Evolutionary conservation across 2,113 vertebrate species (phyloP), one percentile per base, ranked within the genome.

Genomic region (Nicator chloris): DNA sequence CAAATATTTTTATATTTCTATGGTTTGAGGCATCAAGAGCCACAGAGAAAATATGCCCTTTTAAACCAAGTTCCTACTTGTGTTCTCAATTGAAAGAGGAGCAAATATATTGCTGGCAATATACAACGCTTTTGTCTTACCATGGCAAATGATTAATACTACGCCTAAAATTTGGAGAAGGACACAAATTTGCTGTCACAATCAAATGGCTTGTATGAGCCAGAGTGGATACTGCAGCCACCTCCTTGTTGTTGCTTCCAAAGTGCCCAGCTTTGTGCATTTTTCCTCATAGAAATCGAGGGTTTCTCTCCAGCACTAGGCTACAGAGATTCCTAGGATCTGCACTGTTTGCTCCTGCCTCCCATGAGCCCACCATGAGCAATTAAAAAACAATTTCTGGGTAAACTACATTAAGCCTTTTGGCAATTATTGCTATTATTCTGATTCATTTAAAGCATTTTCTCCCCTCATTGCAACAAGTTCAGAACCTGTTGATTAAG

Each of bases 1-100:
- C 86, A 95, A 96, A 92, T 90, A 96, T 96, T 97, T 96, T 90
- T 82, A 75, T 96, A 95, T 81, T 94, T 95, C 88, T 92, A 83
- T 90, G 91, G 92, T 95, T 94, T 88, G 92, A 96, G 91, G 92
- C 96, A 94, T 92, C 91, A 94, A 92, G 80, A 94, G 86, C 91
- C 92, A 90, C 82, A 88, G 91, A 94, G 96, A 81, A 95, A 96
- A 96, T 63, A 90, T 83, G 92, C 76, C 92, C 60, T 96, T 93
- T 94, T 83, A 70, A 83, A 96, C 95, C 92, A 93, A 94, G 91
- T 95, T 96, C 80, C 49, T 93, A 81, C 92, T 94, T 93, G 86
- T 94, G 91, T 75, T 94, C 94, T 75, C 82, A 86, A 60, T 50
- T 93, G 91, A 73, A 86, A 91, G 77, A 86, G 47, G 35, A 95